Percentiles rank a stretch among this genome's conserved stretches.
Evolutionary conservation across 1,140 invertebrate genomes (phyloP).

Genomic region (Drosophila azteca): DNA sequence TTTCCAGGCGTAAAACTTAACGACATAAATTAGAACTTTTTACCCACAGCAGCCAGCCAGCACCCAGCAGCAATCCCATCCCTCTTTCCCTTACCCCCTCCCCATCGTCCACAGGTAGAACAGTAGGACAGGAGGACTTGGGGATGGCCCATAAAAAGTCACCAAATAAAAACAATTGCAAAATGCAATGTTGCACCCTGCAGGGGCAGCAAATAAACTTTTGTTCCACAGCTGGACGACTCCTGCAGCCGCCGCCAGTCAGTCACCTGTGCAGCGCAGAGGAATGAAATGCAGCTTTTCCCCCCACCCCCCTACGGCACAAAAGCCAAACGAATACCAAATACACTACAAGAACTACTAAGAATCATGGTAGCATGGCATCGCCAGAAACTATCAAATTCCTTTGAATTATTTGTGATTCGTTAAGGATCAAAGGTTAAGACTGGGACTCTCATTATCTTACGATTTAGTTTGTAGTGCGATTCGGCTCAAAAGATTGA

Average conservation of each 20-base stretch:
- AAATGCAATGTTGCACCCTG: constrained; percentile 51
- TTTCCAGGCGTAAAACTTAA: constrained; percentile 38
- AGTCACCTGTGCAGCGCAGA: constrained; percentile 20
- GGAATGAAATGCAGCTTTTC: neutral
- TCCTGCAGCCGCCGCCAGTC: constrained; percentile 15
- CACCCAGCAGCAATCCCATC: no score
- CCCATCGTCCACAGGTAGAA: constrained; percentile 23
- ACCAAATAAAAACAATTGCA: constrained; percentile 55
- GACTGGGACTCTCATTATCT: no score
- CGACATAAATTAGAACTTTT: constrained; percentile 73
- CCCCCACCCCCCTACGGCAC: neutral
- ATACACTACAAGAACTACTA: neutral
- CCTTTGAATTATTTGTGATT: no score
- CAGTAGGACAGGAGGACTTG: no score
- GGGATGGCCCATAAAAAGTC: constrained; percentile 10
- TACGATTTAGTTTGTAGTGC: no score
- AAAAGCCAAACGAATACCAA: neutral
- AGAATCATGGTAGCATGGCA: no score
- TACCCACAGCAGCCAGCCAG: constrained; percentile 8
- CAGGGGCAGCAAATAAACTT: constrained; percentile 43
- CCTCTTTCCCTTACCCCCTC: neutral
- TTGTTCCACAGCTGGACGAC: constrained; percentile 42
- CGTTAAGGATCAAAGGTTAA: no score
- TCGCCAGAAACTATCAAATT: no score
- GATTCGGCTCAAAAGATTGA: no score